These are phyloP conservation scores for Mormyrops attenuatus DNA, from an alignment of 2,797 vertebrate species.

Conservation along the genomic window DNA sequence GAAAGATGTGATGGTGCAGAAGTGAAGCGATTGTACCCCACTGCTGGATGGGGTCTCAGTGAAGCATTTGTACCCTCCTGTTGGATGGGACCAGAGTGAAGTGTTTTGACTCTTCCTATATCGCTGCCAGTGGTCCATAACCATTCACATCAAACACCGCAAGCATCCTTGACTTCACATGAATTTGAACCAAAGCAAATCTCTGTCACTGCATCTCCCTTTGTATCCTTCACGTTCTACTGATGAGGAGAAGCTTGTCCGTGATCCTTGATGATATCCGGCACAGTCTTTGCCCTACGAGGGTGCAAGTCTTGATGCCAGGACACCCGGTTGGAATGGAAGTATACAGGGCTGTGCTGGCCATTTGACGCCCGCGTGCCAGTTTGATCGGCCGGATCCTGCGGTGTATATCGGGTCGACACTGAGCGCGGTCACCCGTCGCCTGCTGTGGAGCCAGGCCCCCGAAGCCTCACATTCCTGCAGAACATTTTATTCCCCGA, in stretches of 20 bases:
- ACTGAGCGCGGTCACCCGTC: not conserved
- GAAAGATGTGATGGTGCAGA: not conserved
- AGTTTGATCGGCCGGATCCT: not conserved
- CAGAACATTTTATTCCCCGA: conserved; percentile 45
- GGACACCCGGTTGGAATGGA: not conserved
- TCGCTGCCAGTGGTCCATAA: not conserved
- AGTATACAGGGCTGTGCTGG: not conserved
- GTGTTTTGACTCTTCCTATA: not conserved
- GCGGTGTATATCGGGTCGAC: not conserved
- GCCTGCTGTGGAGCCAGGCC: not conserved
- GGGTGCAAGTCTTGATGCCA: not conserved
- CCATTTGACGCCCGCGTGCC: not conserved
- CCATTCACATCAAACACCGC: not conserved
- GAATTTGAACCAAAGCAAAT: not conserved
- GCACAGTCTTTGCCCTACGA: not conserved
- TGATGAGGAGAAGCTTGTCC: not conserved
- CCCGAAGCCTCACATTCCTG: conserved; percentile 22
- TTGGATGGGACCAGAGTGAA: not conserved
- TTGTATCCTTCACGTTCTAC: not conserved
- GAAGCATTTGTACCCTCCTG: too few relatives aligned
- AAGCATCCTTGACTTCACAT: not conserved
- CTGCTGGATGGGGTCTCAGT: too few relatives aligned
- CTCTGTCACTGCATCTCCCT: not conserved
- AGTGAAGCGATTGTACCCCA: not conserved
- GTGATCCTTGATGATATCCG: not conserved